phyloP scores from a whole-genome alignment of 2,113 vertebrate genomes.

The Gracilinanus agilis region DNA sequence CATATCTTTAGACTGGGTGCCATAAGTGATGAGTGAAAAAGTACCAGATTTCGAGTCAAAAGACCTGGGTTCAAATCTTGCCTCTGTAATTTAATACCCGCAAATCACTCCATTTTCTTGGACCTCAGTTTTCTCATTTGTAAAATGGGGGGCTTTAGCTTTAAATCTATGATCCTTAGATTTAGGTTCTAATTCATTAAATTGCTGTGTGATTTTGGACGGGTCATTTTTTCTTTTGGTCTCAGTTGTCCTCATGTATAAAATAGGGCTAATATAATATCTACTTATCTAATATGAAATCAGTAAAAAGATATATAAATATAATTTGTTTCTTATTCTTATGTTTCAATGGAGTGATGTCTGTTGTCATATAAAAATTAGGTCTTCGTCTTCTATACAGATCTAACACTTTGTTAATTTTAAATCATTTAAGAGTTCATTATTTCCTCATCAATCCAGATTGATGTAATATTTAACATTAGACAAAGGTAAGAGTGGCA shows the following conservation, averaged over 20 bases:
- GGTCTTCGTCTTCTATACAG: background rate
- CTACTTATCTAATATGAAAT: background rate
- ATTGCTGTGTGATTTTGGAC: background rate
- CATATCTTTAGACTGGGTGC: background rate
- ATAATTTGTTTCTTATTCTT: background rate
- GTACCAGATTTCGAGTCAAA: background rate
- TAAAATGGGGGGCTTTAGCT: background rate
- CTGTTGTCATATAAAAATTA: conserved; percentile 13
- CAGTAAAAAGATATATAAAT: background rate
- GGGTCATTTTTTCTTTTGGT: background rate
- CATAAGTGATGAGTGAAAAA: background rate
- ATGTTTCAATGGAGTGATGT: background rate
- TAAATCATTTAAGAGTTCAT: conserved; percentile 46
- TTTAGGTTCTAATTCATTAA: background rate
- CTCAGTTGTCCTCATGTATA: background rate
- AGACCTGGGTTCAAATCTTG: background rate
- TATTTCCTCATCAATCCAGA: background rate
- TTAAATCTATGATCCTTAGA: background rate
- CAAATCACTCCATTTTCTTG: background rate
- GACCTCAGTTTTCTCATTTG: conserved; percentile 35
- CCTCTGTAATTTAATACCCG: background rate
- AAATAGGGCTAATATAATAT: conserved; percentile 27
- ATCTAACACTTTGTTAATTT: background rate
- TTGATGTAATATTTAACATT: background rate
- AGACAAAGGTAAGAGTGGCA: background rate